phyloP scores from a whole-genome alignment of 2,888 invertebrate genomes.

The Cephus spinipes region DNA sequence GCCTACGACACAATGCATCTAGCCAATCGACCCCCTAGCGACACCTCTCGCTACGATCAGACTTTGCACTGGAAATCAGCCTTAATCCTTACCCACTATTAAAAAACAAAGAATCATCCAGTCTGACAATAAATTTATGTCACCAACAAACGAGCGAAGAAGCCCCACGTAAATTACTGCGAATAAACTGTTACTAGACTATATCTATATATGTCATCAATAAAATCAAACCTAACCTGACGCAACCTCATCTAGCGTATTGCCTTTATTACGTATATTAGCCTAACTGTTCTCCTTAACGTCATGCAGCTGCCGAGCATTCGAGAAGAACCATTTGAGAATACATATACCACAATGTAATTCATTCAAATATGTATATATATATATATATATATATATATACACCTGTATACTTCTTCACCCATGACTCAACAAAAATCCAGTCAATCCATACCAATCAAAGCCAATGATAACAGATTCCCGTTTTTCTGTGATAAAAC shows the following conservation, averaged over 20 bases:
- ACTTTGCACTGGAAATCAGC: neutral
- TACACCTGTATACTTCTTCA: neutral
- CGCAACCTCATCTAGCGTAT: neutral
- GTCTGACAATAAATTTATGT: neutral
- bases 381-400: no score
- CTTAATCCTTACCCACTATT: neutral
- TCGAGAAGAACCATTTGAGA: constrained; percentile 4
- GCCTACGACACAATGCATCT: neutral
- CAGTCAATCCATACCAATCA: no score
- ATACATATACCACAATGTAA: neutral
- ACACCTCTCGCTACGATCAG: neutral
- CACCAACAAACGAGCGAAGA: neutral
- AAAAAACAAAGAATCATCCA: neutral
- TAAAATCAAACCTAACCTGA: neutral
- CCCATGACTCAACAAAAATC: neutral
- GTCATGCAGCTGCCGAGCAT: constrained; percentile 33
- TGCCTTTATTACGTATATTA: constrained; percentile 34
- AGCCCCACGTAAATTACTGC: neutral
- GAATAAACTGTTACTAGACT: neutral
- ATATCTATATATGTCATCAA: neutral
- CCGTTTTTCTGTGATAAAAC: neutral
- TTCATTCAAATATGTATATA: neutral
- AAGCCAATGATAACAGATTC: no score
- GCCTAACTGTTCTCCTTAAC: constrained; percentile 27
- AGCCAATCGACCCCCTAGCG: neutral